Conservation (phyloP, 1,140 invertebrate species). For the Tenebrio molitor region DNA sequence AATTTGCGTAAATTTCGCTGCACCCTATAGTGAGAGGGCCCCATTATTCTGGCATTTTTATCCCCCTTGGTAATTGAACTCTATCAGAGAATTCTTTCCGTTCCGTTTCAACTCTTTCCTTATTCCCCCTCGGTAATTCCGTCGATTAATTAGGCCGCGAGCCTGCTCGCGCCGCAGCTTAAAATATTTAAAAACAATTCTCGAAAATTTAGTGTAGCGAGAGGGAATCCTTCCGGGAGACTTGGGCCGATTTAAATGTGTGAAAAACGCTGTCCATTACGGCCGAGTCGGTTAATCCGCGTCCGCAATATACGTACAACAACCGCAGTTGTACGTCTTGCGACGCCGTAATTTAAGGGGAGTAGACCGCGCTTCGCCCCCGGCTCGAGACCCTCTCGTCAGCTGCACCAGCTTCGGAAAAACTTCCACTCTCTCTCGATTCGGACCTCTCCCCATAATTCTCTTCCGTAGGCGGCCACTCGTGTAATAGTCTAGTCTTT, state of each 20-base stretch:
- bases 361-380: constrained; percentile 4
- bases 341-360: constrained; percentile 24
- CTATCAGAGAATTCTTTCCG: no score
- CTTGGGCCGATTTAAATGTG: constrained; percentile 19
- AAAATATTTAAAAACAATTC: neutral
- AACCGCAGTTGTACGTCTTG: constrained; percentile 25
- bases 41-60: no score
- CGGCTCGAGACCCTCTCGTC: constrained; percentile 18
- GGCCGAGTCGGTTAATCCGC: constrained; percentile 2
- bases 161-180: neutral
- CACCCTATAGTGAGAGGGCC: no score
- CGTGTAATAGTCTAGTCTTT: constrained; percentile 37
- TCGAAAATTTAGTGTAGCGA: no score
- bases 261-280: constrained; percentile 12
- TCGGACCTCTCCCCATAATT: constrained; percentile 2
- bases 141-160: neutral
- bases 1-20: neutral
- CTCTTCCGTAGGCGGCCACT: constrained; percentile 30
- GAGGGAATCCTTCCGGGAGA: no score
- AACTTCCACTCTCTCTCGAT: constrained; percentile 9
- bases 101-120: no score
- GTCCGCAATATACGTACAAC: constrained; percentile 26
- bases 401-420: constrained; percentile 29
- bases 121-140: no score
- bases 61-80: no score